A percentile compares a stretch with the other conserved stretches of the same genome.
Evolutionary conservation across 2,113 vertebrate species (phyloP).

Genomic region (Xiphophorus couchianus): DNA sequence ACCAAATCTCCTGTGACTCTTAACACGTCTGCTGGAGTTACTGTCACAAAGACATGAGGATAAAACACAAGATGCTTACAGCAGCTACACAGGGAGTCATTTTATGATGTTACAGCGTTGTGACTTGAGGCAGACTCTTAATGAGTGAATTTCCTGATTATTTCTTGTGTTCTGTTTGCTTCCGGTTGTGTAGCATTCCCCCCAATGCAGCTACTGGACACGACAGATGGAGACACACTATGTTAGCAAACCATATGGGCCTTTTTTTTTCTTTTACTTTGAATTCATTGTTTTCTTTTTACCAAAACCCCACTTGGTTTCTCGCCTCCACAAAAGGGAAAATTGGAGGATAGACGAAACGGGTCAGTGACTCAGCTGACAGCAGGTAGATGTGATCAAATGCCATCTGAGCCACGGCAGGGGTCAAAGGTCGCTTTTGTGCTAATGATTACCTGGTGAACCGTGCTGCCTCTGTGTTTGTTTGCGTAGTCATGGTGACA

Average conservation of each 20-base stretch:
- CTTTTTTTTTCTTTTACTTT: background rate
- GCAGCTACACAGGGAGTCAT: slow-evolving; percentile 10
- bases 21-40: background rate
- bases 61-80: background rate
- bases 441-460: slow-evolving; percentile 61
- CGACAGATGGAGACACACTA: background rate
- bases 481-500: slow-evolving; percentile 49
- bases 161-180: slow-evolving; percentile 18
- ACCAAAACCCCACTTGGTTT: background rate
- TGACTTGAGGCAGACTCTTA: slow-evolving; percentile 19
- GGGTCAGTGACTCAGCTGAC: slow-evolving; percentile 37
- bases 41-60: background rate
- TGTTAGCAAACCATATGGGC: background rate
- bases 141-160: slow-evolving; percentile 43
- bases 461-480: slow-evolving; percentile 41
- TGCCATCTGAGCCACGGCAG: slow-evolving; percentile 44
- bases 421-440: slow-evolving; percentile 55
- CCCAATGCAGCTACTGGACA: background rate
- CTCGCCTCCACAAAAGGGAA: background rate
- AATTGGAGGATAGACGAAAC: slow-evolving; percentile 6
- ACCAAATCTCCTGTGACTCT: background rate
- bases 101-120: slow-evolving; percentile 1
- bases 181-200: slow-evolving; percentile 15
- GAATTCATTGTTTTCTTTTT: slow-evolving; percentile 1
- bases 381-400: slow-evolving; percentile 63